A percentile compares a stretch with the other conserved stretches of the same genome.
Conservation (phyloP, 2,797 vertebrate species). For the Vultur gryphus region DNA sequence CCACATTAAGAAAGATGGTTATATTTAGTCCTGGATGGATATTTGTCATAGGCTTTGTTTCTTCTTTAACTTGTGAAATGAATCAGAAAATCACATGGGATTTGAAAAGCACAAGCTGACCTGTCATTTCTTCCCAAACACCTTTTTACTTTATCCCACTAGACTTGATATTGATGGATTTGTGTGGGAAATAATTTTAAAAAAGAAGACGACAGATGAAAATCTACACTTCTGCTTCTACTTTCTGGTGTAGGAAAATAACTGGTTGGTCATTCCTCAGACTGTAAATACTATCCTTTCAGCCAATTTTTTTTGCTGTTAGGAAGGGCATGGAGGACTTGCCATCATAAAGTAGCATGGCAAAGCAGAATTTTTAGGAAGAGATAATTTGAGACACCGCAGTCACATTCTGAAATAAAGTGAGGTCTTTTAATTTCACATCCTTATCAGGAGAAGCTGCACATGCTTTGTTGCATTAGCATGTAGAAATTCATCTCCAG, state of each 20-base stretch:
- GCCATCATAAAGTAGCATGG: neutral
- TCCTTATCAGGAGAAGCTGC: neutral
- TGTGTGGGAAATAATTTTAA: neutral
- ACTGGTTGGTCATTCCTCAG: neutral
- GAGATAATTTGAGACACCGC: neutral
- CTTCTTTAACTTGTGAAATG: neutral
- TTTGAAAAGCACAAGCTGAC: conserved; percentile 1
- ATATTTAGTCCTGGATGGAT: neutral
- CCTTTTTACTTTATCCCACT: neutral
- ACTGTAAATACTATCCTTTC: neutral
- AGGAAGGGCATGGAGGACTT: neutral
- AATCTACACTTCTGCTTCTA: neutral
- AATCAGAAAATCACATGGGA: neutral
- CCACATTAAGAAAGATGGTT: neutral
- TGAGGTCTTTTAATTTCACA: neutral
- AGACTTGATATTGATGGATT: neutral
- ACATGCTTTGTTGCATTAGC: neutral
- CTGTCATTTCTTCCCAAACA: neutral
- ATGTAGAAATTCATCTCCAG: neutral
- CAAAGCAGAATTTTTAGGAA: neutral
- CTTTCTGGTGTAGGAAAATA: neutral
- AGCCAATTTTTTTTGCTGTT: neutral
- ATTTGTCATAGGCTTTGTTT: neutral
- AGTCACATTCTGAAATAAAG: neutral
- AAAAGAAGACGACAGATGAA: neutral